phyloP scores from a whole-genome alignment of 2,113 vertebrate genomes.

The Hipposideros armiger region DNA sequence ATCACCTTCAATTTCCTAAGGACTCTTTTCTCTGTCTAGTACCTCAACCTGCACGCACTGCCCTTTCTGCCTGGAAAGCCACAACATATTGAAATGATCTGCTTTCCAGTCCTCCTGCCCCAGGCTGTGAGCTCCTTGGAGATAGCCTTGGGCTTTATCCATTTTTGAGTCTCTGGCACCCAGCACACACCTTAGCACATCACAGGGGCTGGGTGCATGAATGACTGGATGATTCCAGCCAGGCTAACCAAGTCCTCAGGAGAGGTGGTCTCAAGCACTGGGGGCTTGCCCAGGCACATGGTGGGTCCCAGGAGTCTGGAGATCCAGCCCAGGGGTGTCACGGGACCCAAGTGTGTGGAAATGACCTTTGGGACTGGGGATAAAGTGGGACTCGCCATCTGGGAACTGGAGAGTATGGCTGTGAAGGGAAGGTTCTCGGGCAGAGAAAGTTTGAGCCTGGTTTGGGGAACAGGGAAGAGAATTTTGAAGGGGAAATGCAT shows the following conservation, averaged over 20 bases:
- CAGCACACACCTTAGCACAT: fast-evolving
- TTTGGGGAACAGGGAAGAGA: neutral
- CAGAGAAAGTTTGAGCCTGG: neutral
- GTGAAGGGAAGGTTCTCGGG: neutral
- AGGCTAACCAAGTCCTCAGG: too few relatives aligned
- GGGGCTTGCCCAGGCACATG: neutral
- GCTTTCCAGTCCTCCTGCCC: neutral
- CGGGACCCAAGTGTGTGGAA: neutral
- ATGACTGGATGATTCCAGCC: neutral
- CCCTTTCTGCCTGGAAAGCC: neutral
- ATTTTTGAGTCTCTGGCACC: neutral
- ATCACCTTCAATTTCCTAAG: neutral
- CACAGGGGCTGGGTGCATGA: neutral
- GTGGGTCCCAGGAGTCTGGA: neutral
- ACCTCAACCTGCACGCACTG: fast-evolving
- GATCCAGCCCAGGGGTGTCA: neutral
- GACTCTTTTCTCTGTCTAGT: neutral
- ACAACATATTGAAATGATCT: neutral
- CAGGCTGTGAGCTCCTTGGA: neutral
- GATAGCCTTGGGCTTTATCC: neutral
- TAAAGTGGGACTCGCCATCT: too few relatives aligned
- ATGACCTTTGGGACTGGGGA: too few relatives aligned
- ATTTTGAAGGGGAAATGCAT: neutral
- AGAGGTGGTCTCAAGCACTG: neutral
- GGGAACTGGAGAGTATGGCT: neutral